Evolutionary conservation across 2,888 invertebrate species (phyloP).

Genomic region (Xestia c-nigrum): DNA sequence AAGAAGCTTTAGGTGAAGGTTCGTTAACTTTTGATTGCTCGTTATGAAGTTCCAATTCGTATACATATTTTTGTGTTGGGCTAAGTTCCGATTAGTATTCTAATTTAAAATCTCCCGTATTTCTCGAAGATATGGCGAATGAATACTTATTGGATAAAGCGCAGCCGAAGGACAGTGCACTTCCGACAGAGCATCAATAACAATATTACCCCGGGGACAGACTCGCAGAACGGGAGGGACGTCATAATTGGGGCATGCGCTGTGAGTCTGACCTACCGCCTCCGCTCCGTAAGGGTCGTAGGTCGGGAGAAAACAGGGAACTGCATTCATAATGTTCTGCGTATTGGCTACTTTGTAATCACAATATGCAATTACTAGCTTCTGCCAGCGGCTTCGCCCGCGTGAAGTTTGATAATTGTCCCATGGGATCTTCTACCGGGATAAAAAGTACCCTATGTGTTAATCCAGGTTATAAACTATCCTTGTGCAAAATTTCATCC

Average conservation of each 20-base stretch:
- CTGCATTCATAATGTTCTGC: not conserved
- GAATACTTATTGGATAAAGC: not conserved
- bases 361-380: slow-evolving; percentile 2
- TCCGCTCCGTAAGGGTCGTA: slow-evolving; percentile 17
- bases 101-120: not conserved
- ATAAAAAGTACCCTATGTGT: no score
- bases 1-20: not conserved
- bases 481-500: no score
- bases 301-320: slow-evolving; percentile 33
- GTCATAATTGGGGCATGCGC: slow-evolving; percentile 37
- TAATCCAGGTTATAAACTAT: no score
- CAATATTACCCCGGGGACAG: slow-evolving; percentile 13
- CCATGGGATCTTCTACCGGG: no score
- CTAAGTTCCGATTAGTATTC: not conserved
- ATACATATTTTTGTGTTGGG: not conserved
- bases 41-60: not conserved
- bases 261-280: slow-evolving; percentile 20
- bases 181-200: slow-evolving; percentile 16
- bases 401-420: no score
- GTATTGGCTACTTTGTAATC: not conserved
- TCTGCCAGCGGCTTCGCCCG: no score
- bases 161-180: slow-evolving; percentile 2
- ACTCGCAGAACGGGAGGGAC: slow-evolving; percentile 2
- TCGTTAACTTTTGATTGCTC: not conserved
- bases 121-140: not conserved